phyloP scores from a whole-genome alignment of 2,113 vertebrate species.

The Datnioides undecimradiatus region DNA sequence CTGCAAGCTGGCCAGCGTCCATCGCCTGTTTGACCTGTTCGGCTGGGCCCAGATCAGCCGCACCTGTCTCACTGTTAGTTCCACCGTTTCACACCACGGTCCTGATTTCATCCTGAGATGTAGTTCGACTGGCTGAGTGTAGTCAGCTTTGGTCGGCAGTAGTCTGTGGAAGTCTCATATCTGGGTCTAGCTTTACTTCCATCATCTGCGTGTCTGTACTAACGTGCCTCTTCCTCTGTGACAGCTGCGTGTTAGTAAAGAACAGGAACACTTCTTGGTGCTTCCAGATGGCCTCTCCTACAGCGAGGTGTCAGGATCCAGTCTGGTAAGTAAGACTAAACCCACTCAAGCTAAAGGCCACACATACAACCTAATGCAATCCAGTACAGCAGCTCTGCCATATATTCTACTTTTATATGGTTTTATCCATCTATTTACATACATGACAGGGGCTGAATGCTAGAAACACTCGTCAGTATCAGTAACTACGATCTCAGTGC shows the following conservation, averaged over 20 bases:
- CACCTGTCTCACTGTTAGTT: conserved; percentile 90
- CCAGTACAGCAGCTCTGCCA: too few relatives aligned
- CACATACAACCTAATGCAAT: background rate
- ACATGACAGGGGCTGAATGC: background rate
- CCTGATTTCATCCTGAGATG: background rate
- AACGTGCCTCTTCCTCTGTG: background rate
- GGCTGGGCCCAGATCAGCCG: conserved; percentile 93
- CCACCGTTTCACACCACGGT: background rate
- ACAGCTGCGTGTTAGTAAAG: conserved; percentile 95
- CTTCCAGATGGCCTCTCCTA: conserved; percentile 91
- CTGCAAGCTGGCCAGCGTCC: conserved; percentile 94
- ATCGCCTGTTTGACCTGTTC: conserved; percentile 94
- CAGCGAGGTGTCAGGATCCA: conserved; percentile 92
- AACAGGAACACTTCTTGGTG: conserved; percentile 97
- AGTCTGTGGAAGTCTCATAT: background rate
- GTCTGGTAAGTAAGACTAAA: conserved; percentile 88
- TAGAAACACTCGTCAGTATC: background rate
- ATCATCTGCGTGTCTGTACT: background rate
- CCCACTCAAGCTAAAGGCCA: background rate
- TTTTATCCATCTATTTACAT: background rate
- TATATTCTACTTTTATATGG: too few relatives aligned
- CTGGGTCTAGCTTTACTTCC: background rate
- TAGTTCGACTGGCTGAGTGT: background rate
- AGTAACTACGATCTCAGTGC: background rate
- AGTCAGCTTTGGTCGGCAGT: background rate